Evolutionary conservation across 2,888 invertebrate genomes (phyloP).

Genomic region (Nudaria mundana): DNA sequence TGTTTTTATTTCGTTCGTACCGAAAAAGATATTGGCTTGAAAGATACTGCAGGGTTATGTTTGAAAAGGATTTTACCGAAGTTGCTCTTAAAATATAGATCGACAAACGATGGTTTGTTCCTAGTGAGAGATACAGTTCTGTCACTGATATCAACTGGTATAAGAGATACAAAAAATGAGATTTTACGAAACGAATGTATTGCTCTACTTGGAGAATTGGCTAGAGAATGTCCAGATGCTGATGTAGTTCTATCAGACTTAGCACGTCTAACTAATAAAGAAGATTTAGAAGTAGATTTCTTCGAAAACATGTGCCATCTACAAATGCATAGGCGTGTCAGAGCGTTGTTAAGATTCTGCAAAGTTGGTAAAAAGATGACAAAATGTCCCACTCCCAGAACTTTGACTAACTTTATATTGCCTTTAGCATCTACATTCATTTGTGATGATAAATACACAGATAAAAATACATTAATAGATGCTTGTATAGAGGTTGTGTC

Average conservation of each 20-base stretch:
- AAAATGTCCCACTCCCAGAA: constrained; percentile 83
- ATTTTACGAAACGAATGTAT: constrained; percentile 90
- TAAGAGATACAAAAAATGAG: constrained; percentile 86
- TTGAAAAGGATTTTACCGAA: constrained; percentile 85
- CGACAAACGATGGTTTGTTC: constrained; percentile 82
- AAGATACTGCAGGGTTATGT: constrained; percentile 88
- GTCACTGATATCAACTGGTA: constrained; percentile 85
- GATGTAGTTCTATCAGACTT: constrained; percentile 88
- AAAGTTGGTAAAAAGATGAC: constrained; percentile 82
- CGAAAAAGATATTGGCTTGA: constrained; percentile 91
- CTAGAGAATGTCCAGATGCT: constrained; percentile 85
- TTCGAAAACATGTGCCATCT: constrained; percentile 96
- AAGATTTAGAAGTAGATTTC: constrained; percentile 94
- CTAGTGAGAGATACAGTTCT: constrained; percentile 88
- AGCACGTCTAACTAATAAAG: constrained; percentile 83
- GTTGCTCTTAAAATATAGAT: constrained; percentile 80
- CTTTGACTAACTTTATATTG: constrained; percentile 91
- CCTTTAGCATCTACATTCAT: constrained; percentile 92
- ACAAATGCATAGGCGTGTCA: constrained; percentile 91
- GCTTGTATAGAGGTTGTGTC: constrained; percentile 91
- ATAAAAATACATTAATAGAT: constrained; percentile 91
- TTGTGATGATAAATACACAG: constrained; percentile 87
- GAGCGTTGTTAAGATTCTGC: constrained; percentile 90
- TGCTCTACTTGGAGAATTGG: constrained; percentile 87
- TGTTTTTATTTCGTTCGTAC: constrained; percentile 89